Evolutionary conservation across 37 sponge, comb jelly and placozoan genomes (phyloP), one percentile per base, ranked within the genome.

Genomic region (Spongilla lacustris): DNA sequence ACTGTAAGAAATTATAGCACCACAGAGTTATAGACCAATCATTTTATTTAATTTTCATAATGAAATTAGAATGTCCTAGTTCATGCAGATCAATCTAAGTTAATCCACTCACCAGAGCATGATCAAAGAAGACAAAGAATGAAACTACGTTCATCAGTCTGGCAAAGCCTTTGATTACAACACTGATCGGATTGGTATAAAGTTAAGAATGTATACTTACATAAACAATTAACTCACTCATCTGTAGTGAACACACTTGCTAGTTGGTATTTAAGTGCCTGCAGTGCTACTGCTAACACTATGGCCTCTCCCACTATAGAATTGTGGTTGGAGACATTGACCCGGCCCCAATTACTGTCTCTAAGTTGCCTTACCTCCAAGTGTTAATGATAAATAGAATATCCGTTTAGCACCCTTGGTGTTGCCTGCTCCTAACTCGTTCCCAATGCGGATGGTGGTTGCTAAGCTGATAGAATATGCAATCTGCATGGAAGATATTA

Each of bases 401-500:
- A 83, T 69, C 81, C 91, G 50, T 26, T 86, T 85, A 14, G 91
- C 91, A 35, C 58, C 25, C 11, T 49, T 8, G 1, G 84, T 76
- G 29, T 92, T 77, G 4, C 89, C 89, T 50, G 88, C 89, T 28
- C 86, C 88, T 3, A 88, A 32, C 26, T 81, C 85, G 74, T 93
- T 83, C 13, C 89, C 90, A 0, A 87, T 77, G 68, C 90, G 78
- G 21, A 83, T 50, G 31, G 50, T 73, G 19, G 28, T 88, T 67
- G 90, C 88, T 58, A 38, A 72, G 11, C 79, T 78, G 48, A 81
- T 73, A 0, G 88, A 88, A 29, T 87, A 72, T 36, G 88, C 82
- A 81, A 79, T 22, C 92, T 91, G 30, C 46, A 46, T n/a, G n/a
- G n/a, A n/a, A n/a, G n/a, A n/a, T n/a, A n/a, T n/a, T n/a, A n/a